Base-by-base conservation (phyloP, 2,113 vertebrate genomes). In the Percopsis transmontana region DNA sequence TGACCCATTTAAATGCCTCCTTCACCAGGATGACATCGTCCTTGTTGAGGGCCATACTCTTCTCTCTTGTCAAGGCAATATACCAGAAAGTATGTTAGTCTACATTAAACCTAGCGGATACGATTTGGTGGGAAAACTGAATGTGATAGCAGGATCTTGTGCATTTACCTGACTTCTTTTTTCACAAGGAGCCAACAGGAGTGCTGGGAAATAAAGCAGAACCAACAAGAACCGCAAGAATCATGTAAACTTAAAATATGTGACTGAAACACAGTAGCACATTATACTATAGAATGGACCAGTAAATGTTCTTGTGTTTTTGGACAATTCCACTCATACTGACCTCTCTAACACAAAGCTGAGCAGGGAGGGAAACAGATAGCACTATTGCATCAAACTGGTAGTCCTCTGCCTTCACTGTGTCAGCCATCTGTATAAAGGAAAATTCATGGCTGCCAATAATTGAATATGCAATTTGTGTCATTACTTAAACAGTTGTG, bases 301-400 rank as follows among this genome's bases (percentile, higher is more conserved):
- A 33, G 27, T n/a, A 20, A 19, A 41, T n/a, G n/a, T n/a, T n/a
- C n/a, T n/a, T n/a, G n/a, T n/a, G n/a, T n/a, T n/a, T n/a, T n/a
- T n/a, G n/a, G n/a, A n/a, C n/a, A n/a, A n/a, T n/a, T n/a, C n/a
- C 11, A 16, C 15, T 21, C 13, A 50, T 1, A 73, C 93, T 89
- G 75, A 98, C 97, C 95, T 99, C 96, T 75, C 97, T 94, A 63
- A 99, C 95, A 41, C 93, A 96, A 23, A 98, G 91, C 89, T 99
- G 97, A 45, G 96, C 93, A 1, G 97, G 97, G 1, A 98, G 91
- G 3, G 97, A 99, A 15, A 98, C 92, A 0, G 96, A 96, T 83
- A 99, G 87, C 3, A 98, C 91, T 85, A 99, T 88, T 41, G 88
- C 92, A 68, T 91, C 94, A 53, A 96, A 96, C 88, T 96, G 90